A percentile compares a stretch with the other conserved stretches of the same genome.
These are phyloP conservation scores for Cheirogaleus major DNA, from an alignment of 2,797 vertebrate species.

Conservation along the genomic window DNA sequence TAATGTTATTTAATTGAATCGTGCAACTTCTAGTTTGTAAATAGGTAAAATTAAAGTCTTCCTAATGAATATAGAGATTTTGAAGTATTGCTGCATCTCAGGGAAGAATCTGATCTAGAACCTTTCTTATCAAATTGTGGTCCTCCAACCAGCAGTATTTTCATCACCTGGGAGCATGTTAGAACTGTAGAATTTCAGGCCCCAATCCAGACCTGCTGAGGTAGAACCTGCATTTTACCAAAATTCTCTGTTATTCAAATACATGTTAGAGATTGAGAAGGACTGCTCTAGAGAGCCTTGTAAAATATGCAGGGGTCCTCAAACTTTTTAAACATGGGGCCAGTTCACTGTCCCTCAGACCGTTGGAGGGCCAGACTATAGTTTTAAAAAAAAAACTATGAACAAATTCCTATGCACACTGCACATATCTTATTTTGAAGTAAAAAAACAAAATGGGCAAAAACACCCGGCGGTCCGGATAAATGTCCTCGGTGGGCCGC, in stretches of 20 bases:
- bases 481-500: too few species aligned
- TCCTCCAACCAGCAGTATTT: background rate
- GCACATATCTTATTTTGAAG: too few species aligned
- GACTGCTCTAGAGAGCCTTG: background rate
- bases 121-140: background rate
- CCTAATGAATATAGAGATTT: background rate
- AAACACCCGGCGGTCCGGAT: too few species aligned
- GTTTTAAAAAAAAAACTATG: too few species aligned
- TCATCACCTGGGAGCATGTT: background rate
- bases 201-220: background rate
- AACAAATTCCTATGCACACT: too few species aligned
- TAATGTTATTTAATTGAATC: background rate
- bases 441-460: too few species aligned
- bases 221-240: background rate
- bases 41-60: background rate
- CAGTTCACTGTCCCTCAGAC: too few species aligned
- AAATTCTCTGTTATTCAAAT: background rate
- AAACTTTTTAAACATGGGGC: too few species aligned
- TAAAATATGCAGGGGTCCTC: background rate
- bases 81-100: background rate
- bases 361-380: too few species aligned
- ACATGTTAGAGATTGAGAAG: background rate
- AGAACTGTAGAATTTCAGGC: too few species aligned
- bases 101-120: background rate
- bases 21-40: background rate